phyloP scores from a whole-genome alignment of 2,113 vertebrate species.

The Microcebus lehilahytsara region DNA sequence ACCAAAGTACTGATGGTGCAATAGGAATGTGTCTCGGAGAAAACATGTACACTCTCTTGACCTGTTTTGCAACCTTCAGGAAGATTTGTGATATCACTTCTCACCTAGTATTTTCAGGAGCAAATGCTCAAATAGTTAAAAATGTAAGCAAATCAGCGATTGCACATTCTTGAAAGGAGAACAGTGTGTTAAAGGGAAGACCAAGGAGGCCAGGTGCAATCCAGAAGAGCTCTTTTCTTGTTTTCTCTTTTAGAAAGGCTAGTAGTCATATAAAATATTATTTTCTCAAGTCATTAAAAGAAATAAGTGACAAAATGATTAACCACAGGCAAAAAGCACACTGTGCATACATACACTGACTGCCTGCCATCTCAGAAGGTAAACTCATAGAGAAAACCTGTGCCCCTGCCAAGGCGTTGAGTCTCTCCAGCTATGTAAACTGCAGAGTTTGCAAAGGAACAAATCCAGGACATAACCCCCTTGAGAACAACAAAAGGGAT shows the following conservation, averaged over 20 bases:
- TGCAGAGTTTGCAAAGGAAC: constrained; percentile 44
- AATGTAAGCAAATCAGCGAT: background rate
- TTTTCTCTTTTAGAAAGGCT: background rate
- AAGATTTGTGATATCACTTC: background rate
- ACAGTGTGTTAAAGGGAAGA: background rate
- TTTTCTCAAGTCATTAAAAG: background rate
- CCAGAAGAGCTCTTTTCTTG: background rate
- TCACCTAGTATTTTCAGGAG: background rate
- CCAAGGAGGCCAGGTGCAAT: background rate
- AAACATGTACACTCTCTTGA: accelerated
- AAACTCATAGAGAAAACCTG: background rate
- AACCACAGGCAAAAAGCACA: background rate
- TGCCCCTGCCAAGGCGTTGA: background rate
- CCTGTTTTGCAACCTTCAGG: background rate
- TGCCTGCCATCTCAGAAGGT: background rate
- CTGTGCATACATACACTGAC: background rate
- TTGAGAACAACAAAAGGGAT: constrained; percentile 52
- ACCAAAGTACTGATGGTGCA: background rate
- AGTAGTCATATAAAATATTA: background rate
- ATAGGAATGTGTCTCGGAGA: too few relatives aligned
- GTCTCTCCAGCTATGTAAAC: constrained; percentile 42
- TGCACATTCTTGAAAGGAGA: background rate
- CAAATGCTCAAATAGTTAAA: background rate
- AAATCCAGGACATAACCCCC: constrained; percentile 27
- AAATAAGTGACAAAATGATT: background rate